Evolutionary conservation across 2,797 vertebrate species (phyloP), one percentile per base, ranked within the genome.

Genomic region (Sorex maritimensis): DNA sequence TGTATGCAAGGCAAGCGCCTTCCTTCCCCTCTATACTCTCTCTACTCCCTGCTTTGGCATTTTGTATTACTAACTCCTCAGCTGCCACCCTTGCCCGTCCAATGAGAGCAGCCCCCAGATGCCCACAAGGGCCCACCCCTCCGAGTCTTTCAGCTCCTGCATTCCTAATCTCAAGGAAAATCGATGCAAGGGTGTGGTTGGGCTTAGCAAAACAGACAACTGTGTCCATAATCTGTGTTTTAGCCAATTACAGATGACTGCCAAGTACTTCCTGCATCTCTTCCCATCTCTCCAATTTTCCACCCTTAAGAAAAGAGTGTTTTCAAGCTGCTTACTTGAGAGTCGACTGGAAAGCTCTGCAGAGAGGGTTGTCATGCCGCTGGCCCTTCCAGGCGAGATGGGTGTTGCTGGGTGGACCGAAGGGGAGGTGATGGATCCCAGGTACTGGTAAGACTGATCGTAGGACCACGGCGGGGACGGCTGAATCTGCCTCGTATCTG

Each of bases 381-480:
- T 97, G 12, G 99, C 99, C 49, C 99, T 98, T 78, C 99, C 98
- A 0, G 99, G 99, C 0, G 99, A 99, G 93, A 99, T 99, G 67
- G 99, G 99, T 0, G 99, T 99, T 68, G 99, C 98, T 0, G 99
- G 98, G 97, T 99, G 99, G 85, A 99, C 98, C 0, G 99, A 97
- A 23, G 99, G 98, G 2, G 99, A 97, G 86, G 99, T 98, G 88
- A 99, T 99, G 63, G 99, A 99, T 79, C 99, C 99, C 96, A 99
- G 98, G 97, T 99, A 99, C n/a, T 99, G 99, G 95, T 99, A 99
- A 13, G 99, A 98, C 96, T 99, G 99, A 68, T 99, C 99, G 0
- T 99, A 99, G 93, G 99, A 99, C 99, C 99, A 99, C 0, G 99
- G 98, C 0, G 99, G 99, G 93, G 99, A 99, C 0, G 99, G 98